Conservation (phyloP, 1,140 invertebrate species). For the Leptinotarsa undecemlineata region DNA sequence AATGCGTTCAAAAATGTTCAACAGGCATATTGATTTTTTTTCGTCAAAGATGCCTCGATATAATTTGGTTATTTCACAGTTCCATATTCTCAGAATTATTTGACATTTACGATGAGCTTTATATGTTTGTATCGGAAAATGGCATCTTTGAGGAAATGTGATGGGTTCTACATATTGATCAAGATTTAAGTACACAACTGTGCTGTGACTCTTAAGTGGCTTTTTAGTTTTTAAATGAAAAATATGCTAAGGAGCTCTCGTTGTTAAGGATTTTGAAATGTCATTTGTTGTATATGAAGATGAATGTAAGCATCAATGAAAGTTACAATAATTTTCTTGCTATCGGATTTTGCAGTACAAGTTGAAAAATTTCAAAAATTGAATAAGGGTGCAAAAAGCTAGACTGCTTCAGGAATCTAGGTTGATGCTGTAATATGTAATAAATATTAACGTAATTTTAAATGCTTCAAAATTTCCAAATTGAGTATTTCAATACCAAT, state of each 20-base stretch:
- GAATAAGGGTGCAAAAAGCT: conserved; percentile 9
- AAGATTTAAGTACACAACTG: conserved; percentile 53
- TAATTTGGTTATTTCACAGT: not conserved
- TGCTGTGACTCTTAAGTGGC: conserved; percentile 58
- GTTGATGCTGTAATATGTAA: not conserved
- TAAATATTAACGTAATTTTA: conserved; percentile 33
- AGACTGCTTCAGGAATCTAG: conserved; percentile 17
- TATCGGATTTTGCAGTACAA: conserved; percentile 20
- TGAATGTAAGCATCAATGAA: not conserved
- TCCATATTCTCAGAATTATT: too few species aligned
- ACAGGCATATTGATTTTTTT: not conserved
- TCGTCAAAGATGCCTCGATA: not conserved
- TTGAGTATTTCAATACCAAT: conserved; percentile 55
- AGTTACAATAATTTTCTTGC: not conserved
- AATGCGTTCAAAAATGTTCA: not conserved
- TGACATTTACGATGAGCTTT: too few species aligned
- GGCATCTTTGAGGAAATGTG: conserved; percentile 18
- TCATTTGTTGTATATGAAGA: conserved; percentile 33
- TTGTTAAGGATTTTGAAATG: conserved; percentile 45
- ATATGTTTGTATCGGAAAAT: too few species aligned
- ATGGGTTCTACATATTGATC: conserved; percentile 22
- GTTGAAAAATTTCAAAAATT: conserved; percentile 31
- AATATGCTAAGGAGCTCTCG: conserved; percentile 45
- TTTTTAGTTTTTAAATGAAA: conserved; percentile 57
- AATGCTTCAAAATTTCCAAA: conserved; percentile 45